Percentiles rank a stretch among this genome's conserved stretches.
Evolutionary conservation across 1,140 invertebrate species (phyloP).

Genomic region (Lepidurus couesii): DNA sequence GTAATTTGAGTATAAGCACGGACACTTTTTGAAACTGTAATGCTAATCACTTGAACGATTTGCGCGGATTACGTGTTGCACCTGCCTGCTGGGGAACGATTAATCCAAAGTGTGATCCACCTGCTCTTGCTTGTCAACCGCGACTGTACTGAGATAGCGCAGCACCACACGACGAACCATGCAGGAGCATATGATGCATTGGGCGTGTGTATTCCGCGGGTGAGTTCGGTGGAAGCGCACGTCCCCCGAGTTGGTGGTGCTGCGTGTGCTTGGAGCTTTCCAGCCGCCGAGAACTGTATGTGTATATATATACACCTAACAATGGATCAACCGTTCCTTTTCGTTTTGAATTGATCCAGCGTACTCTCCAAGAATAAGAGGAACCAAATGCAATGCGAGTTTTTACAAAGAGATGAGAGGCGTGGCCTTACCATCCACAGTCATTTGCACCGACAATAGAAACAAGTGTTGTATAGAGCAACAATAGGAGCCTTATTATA

Average conservation of each 20-base stretch:
- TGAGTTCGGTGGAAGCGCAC: background rate
- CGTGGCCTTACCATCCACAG: slow-evolving; percentile 3
- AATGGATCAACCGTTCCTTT: background rate
- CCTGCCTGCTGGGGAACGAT: background rate
- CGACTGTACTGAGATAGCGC: background rate
- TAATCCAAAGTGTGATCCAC: slow-evolving; percentile 14
- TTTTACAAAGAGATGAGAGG: slow-evolving; percentile 12
- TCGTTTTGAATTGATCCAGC: background rate
- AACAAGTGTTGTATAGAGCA: slow-evolving; percentile 1
- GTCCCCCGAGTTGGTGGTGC: background rate
- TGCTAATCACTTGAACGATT: too few species aligned
- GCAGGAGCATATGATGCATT: slow-evolving; percentile 2
- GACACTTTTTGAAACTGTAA: too few species aligned
- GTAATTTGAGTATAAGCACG: too few species aligned
- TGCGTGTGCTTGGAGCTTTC: slow-evolving; percentile 9
- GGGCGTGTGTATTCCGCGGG: slow-evolving; percentile 6
- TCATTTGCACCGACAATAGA: slow-evolving; percentile 22
- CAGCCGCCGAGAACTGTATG: background rate
- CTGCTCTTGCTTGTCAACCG: slow-evolving; percentile 14
- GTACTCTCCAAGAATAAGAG: background rate
- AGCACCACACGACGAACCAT: background rate
- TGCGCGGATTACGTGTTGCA: background rate
- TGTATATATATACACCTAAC: slow-evolving; percentile 7
- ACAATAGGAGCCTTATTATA: slow-evolving; percentile 5
- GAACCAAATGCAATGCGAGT: background rate